Evolutionary conservation across 2,797 vertebrate genomes (phyloP), one percentile per base, ranked within the genome.

Genomic region (Propithecus deckenii): DNA sequence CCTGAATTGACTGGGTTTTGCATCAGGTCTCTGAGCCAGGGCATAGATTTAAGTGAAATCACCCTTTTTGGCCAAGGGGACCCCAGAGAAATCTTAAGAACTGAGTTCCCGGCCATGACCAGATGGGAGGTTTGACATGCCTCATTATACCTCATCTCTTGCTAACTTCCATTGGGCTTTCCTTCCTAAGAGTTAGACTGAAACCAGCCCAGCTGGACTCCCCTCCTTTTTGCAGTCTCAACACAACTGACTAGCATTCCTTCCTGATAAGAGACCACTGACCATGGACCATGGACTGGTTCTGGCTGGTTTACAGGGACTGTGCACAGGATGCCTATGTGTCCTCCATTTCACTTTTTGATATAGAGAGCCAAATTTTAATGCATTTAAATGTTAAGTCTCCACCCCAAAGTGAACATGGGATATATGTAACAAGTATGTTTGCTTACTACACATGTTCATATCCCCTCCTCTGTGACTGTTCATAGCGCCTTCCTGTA

Each of bases 31-130:
- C 17, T 52, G 38, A 93, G 61, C 81, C 90, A 76, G 69, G 69
- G 83, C 38, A 87, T 46, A 38, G 17, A 30, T 55, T 97, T 89
- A 96, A 92, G 46, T 86, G 74, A 94, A 93, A 84, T 91, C 74
- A 83, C 30, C 61, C 61, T 6, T 63, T 32, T 63, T 32, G 61
- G 61, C 61, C n/a, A n/a, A 67, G 4, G 17, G 32, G 17, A 67
- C 63, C 32, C 63, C 63, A 67, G 63, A 67, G 32, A 67, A 67
- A n/a, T 32, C 32, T 67, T 20, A 35, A 67, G 35, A 67, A 67
- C 32, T 67, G 63, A 65, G 32, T 65, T 65, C 32, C 63, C 7
- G 8, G 32, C 8, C 17, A 67, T 67, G 63, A 35, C 4, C 4
- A 32, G 17, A 18, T 17, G n/a, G 17, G 63, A 67, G 63, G 32